Conservation (phyloP, 2,797 vertebrate genomes). For the Heterohyrax brucei region DNA sequence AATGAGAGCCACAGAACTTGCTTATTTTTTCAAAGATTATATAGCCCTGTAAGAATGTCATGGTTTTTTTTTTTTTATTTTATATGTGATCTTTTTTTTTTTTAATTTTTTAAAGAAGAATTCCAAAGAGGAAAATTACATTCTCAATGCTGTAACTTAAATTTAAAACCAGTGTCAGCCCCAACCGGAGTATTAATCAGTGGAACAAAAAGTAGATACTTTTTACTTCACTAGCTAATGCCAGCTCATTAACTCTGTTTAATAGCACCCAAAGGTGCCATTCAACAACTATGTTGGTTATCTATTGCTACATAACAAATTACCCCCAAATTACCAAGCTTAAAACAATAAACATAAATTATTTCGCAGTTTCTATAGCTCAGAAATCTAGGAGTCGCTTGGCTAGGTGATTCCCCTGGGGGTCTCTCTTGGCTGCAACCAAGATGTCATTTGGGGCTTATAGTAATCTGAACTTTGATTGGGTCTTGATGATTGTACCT, state of each 20-base stretch:
- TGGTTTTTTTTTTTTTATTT: slow-evolving; percentile 30
- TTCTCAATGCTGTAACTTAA: slow-evolving; percentile 14
- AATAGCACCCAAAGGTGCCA: background rate
- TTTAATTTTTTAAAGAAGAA: background rate
- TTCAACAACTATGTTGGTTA: background rate
- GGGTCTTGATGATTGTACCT: background rate
- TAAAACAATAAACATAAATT: background rate
- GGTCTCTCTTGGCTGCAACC: background rate
- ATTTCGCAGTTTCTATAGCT: background rate
- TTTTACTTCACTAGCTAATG: background rate
- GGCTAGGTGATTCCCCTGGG: background rate
- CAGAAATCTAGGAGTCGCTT: background rate
- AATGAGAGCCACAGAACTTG: slow-evolving; percentile 25
- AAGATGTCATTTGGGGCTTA: background rate
- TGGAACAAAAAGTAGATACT: slow-evolving; percentile 16
- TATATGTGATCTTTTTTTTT: background rate
- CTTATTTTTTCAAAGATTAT: background rate
- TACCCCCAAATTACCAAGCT: background rate
- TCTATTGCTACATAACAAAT: background rate
- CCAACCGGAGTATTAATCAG: background rate
- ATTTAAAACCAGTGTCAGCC: background rate
- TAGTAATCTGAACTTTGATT: background rate
- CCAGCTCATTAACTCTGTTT: background rate
- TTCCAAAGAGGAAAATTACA: slow-evolving; percentile 43
- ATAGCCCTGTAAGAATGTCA: background rate